Percentiles rank a stretch among this genome's conserved stretches.
Evolutionary conservation across 2,113 vertebrate species (phyloP).

Genomic region (Rhegmatorhina hoffmannsi): DNA sequence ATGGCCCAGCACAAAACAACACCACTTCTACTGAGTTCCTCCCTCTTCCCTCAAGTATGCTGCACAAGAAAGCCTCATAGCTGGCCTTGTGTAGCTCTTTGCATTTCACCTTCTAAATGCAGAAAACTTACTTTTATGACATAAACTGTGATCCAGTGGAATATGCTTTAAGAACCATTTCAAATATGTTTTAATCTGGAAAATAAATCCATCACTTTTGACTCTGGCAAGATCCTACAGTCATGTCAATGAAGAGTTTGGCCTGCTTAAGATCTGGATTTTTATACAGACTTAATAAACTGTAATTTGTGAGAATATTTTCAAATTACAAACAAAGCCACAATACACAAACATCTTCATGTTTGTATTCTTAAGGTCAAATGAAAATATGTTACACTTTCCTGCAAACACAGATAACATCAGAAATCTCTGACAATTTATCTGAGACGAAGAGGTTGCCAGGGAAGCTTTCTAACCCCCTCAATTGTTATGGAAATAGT

Average conservation of each 20-base stretch:
- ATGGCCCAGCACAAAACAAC: background rate
- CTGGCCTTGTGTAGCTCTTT: no score
- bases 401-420: slow-evolving; percentile 12
- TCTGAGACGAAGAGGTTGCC: slow-evolving; percentile 46
- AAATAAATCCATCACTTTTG: background rate
- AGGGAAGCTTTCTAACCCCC: slow-evolving; percentile 6
- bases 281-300: slow-evolving; percentile 24
- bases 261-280: background rate
- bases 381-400: slow-evolving; percentile 29
- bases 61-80: background rate
- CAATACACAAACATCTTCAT: slow-evolving; percentile 15
- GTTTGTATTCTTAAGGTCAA: slow-evolving; percentile 7
- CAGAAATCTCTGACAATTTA: slow-evolving; percentile 10
- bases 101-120: background rate
- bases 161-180: background rate
- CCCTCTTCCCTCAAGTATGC: background rate
- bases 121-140: background rate
- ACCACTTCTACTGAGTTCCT: background rate
- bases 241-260: background rate
- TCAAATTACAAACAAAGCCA: background rate
- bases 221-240: background rate
- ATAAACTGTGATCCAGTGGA: background rate
- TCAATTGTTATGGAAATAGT: slow-evolving; percentile 69
- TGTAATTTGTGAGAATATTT: slow-evolving; percentile 44
- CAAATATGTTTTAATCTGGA: slow-evolving; percentile 7